These are phyloP conservation scores for Chaenogobius annularis DNA, from an alignment of 2,113 vertebrate genomes.

Conservation along the genomic window DNA sequence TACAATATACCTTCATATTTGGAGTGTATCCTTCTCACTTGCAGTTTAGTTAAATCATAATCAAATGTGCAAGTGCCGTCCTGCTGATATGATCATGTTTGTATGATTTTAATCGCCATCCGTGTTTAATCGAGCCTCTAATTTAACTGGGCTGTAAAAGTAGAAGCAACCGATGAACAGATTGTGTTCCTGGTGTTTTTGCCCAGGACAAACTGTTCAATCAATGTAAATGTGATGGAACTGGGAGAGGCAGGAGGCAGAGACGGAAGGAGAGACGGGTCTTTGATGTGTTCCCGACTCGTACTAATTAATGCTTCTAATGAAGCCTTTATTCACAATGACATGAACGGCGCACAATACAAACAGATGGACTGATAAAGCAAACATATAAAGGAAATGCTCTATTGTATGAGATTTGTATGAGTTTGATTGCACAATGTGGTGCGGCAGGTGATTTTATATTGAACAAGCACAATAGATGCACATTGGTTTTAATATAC, in stretches of 20 bases:
- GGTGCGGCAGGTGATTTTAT: background rate
- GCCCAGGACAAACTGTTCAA: slow-evolving; percentile 1
- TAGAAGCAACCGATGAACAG: background rate
- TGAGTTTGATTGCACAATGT: background rate
- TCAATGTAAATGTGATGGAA: slow-evolving; percentile 4
- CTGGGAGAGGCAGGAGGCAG: background rate
- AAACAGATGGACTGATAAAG: background rate
- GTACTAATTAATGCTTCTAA: background rate
- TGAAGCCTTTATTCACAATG: background rate
- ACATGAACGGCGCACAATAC: background rate
- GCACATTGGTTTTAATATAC: background rate
- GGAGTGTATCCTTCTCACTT: background rate
- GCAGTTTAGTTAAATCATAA: background rate
- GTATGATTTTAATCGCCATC: background rate
- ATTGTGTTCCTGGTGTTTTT: background rate
- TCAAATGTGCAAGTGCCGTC: background rate
- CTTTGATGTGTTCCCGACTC: slow-evolving; percentile 6
- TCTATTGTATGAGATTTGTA: background rate
- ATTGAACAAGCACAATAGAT: background rate
- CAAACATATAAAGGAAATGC: background rate
- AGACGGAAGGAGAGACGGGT: background rate
- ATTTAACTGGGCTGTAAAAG: background rate
- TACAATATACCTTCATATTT: background rate
- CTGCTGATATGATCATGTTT: background rate
- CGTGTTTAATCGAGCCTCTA: background rate